Percentiles rank a stretch among this genome's conserved stretches.
Evolutionary conservation across 2,888 invertebrate genomes (phyloP).

Genomic region (Stenotaenia linearis): DNA sequence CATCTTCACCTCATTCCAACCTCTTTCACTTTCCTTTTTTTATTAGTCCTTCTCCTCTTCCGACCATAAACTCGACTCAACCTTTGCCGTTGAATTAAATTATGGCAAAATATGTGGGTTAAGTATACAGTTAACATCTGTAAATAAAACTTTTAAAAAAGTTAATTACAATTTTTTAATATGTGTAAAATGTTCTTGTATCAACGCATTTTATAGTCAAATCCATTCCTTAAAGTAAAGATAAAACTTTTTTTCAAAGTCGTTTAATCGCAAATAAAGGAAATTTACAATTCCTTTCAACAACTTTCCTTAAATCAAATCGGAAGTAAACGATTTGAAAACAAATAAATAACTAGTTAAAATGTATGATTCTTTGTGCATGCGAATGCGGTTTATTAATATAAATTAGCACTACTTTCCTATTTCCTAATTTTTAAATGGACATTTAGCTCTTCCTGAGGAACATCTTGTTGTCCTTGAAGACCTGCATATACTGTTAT

Average conservation of each 20-base stretch:
- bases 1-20: not conserved
- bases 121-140: not conserved
- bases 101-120: not conserved
- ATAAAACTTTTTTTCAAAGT: no score
- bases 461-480: not conserved
- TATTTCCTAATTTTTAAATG: not conserved
- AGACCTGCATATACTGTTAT: not conserved
- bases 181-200: not conserved
- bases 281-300: no score
- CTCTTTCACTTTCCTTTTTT: not conserved
- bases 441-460: not conserved
- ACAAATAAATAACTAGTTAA: not conserved
- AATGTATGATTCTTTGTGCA: not conserved
- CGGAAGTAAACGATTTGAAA: no score
- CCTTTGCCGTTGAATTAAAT: not conserved
- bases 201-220: not conserved
- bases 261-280: no score
- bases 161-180: not conserved
- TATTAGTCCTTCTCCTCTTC: not conserved
- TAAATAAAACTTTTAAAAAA: not conserved
- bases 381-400: not conserved
- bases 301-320: no score
- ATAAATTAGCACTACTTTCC: not conserved
- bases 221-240: no score
- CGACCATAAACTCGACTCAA: not conserved